Conservation (phyloP, 2,888 invertebrate species). For the Diplazon laetatorius region DNA sequence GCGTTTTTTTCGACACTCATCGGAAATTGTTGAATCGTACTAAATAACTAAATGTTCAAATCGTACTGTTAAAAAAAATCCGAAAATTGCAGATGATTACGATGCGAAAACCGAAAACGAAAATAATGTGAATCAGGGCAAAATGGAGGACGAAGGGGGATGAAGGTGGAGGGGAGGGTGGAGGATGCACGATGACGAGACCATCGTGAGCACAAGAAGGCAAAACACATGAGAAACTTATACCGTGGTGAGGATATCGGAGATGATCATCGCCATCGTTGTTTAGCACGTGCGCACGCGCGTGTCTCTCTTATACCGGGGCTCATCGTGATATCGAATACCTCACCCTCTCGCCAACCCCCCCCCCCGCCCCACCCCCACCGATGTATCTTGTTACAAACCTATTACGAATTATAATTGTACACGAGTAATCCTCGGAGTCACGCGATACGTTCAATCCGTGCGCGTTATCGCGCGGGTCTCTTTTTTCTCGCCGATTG, state of each 20-base stretch:
- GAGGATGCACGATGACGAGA: too few relatives aligned
- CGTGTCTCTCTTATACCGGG: slow-evolving; percentile 32
- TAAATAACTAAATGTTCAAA: too few relatives aligned
- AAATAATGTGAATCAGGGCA: slow-evolving; percentile 9
- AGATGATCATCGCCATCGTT: slow-evolving; percentile 16
- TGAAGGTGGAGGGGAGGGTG: slow-evolving; percentile 1
- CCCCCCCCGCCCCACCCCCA: too few relatives aligned
- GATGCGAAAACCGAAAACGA: slow-evolving; percentile 30
- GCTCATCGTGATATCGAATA: slow-evolving; percentile 35
- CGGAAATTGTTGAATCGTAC: too few relatives aligned
- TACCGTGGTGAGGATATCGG: slow-evolving; percentile 25
- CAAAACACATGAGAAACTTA: slow-evolving; percentile 40
- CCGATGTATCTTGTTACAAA: not conserved
- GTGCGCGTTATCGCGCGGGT: too few relatives aligned
- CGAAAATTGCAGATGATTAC: slow-evolving; percentile 21
- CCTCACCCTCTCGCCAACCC: too few relatives aligned
- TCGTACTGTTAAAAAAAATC: not conserved
- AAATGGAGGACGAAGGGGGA: not conserved
- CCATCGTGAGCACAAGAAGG: slow-evolving; percentile 23
- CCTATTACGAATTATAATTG: slow-evolving; percentile 23
- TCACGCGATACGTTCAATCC: slow-evolving; percentile 22
- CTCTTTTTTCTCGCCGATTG: too few relatives aligned
- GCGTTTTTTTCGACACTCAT: too few relatives aligned
- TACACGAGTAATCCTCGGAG: slow-evolving; percentile 21
- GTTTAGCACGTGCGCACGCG: slow-evolving; percentile 41